Percentiles rank a stretch among this genome's conserved stretches.
Conservation (phyloP, 1,140 invertebrate genomes). For the Trialeurodes vaporariorum region DNA sequence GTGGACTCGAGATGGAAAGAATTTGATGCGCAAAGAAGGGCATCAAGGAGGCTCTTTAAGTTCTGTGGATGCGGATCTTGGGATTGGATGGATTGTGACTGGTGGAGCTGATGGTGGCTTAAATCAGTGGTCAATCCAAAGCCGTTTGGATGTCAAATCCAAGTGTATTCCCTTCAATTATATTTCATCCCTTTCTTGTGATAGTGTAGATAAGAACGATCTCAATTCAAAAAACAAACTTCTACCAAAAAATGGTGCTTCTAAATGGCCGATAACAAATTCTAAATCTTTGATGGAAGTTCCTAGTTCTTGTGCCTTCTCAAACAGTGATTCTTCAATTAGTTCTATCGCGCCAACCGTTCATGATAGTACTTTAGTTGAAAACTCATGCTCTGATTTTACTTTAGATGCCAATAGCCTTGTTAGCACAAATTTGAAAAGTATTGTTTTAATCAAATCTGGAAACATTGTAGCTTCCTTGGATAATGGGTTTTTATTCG, state of each 20-base stretch:
- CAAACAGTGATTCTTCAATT: too few relatives aligned
- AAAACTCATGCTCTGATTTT: too few relatives aligned
- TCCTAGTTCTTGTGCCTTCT: too few relatives aligned
- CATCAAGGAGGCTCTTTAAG: conserved; percentile 57
- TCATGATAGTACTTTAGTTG: too few relatives aligned
- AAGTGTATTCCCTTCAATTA: background rate
- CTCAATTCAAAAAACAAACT: too few relatives aligned
- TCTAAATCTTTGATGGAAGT: too few relatives aligned
- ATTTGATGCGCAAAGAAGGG: conserved; percentile 46
- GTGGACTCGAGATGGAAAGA: conserved; percentile 48
- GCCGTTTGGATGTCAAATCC: background rate
- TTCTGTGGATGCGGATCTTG: conserved; percentile 44
- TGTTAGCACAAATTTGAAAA: background rate
- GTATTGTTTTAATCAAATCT: background rate
- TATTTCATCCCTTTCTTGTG: background rate
- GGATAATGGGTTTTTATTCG: conserved; percentile 32
- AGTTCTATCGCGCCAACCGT: too few relatives aligned
- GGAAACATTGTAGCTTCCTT: conserved; percentile 33
- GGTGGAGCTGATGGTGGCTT: conserved; percentile 58
- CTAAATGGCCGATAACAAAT: too few relatives aligned
- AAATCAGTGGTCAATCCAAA: conserved; percentile 38
- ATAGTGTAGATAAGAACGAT: too few relatives aligned
- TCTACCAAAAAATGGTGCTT: too few relatives aligned
- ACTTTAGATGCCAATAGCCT: background rate
- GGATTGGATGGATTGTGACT: conserved; percentile 43